Evolutionary conservation across 2,113 vertebrate species (phyloP).

Genomic region (Nymphicus hollandicus): DNA sequence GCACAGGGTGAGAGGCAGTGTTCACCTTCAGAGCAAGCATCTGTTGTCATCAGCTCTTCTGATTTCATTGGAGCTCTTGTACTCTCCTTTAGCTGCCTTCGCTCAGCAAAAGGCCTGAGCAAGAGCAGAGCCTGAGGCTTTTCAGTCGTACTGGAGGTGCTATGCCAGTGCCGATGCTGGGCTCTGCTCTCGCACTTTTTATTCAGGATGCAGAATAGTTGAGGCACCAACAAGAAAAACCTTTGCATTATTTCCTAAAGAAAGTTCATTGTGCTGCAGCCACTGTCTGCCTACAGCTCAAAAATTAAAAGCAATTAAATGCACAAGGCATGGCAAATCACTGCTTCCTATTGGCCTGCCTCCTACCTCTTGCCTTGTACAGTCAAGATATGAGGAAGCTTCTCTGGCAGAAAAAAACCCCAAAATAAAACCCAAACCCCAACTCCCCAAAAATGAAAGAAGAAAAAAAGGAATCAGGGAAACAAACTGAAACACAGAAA

Average conservation of each 20-base stretch:
- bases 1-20: not conserved
- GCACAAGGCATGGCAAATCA: not conserved
- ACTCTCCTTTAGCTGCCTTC: not conserved
- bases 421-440: not conserved
- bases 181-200: not conserved
- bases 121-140: rapidly evolving
- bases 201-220: not conserved
- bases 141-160: not conserved
- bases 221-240: not conserved
- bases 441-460: not conserved
- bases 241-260: not conserved
- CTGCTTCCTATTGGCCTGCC: not conserved
- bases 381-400: not conserved
- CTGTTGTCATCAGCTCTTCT: not conserved
- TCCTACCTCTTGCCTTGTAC: not conserved
- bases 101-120: not conserved
- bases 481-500: not conserved
- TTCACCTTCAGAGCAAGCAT: not conserved
- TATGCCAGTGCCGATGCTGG: rapidly evolving
- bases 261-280: not conserved
- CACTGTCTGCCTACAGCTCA: not conserved
- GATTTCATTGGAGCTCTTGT: not conserved
- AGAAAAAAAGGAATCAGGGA: not conserved
- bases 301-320: not conserved
- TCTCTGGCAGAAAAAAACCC: not conserved